These are phyloP conservation scores for Tangara arthus DNA, from an alignment of 2,797 vertebrate species.

Conservation along the genomic window DNA sequence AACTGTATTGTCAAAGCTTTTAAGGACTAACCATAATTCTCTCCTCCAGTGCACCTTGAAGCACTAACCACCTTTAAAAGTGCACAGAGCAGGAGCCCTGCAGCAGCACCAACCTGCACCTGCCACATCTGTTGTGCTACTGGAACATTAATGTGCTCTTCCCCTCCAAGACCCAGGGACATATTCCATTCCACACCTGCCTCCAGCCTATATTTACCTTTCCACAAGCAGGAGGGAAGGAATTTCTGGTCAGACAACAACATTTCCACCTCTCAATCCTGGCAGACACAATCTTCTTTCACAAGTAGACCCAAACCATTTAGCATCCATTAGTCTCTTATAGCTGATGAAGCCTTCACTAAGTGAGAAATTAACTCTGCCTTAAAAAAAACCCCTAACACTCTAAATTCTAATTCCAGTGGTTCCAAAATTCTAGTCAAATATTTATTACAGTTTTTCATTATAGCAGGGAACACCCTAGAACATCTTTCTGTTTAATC, in stretches of 20 bases:
- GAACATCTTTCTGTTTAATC: neutral
- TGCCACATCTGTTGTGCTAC: rapidly evolving
- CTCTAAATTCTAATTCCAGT: neutral
- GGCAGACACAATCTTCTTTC: neutral
- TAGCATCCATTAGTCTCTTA: neutral
- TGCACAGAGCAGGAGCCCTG: neutral
- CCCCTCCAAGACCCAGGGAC: neutral
- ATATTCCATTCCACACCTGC: neutral
- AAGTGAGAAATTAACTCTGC: neutral
- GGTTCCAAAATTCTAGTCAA: neutral
- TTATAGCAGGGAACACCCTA: neutral
- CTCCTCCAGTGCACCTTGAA: neutral
- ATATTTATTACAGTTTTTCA: neutral
- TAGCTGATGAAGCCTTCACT: neutral
- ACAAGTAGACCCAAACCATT: neutral
- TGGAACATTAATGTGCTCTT: neutral
- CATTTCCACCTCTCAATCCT: neutral
- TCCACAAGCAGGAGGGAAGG: neutral
- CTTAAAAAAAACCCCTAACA: neutral
- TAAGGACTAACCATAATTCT: neutral
- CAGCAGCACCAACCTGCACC: neutral
- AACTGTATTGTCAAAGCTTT: neutral
- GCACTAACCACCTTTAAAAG: neutral
- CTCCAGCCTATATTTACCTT: neutral
- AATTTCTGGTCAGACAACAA: neutral